Percentiles rank a stretch among this genome's conserved stretches.
phyloP scores from a whole-genome alignment of 2,113 vertebrate genomes.

The Eurypyga helias region DNA sequence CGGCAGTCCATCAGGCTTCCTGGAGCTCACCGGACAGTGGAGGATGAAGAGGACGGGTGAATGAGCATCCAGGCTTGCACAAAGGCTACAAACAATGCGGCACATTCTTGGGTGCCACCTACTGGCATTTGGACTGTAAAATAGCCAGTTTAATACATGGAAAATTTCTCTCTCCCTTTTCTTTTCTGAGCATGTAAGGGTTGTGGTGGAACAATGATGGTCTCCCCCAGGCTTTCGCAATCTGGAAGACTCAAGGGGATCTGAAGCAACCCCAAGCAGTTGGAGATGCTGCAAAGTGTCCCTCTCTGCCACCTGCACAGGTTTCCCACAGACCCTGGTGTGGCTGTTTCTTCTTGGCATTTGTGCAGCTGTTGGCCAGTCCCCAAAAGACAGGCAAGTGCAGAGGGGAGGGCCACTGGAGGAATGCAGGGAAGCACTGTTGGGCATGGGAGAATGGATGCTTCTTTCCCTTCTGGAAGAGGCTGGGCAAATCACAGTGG shows the following conservation, averaged over 20 bases:
- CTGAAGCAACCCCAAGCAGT: rapidly evolving
- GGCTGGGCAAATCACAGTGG: rapidly evolving
- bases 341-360: rapidly evolving
- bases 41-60: neutral
- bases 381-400: rapidly evolving
- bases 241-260: neutral
- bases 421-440: rapidly evolving
- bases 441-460: rapidly evolving
- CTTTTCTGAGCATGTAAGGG: rapidly evolving
- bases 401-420: too few relatives aligned
- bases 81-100: neutral
- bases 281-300: neutral
- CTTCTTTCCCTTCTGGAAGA: neutral
- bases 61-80: neutral
- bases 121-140: neutral
- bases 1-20: rapidly evolving
- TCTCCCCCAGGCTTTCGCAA: rapidly evolving
- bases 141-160: neutral
- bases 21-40: rapidly evolving
- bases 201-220: rapidly evolving
- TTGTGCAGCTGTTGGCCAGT: rapidly evolving
- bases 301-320: rapidly evolving
- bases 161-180: neutral
- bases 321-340: rapidly evolving
- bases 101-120: conserved; percentile 46